These are phyloP conservation scores for Sminthurides aquaticus DNA, from an alignment of 2,888 invertebrate species.

Conservation along the genomic window DNA sequence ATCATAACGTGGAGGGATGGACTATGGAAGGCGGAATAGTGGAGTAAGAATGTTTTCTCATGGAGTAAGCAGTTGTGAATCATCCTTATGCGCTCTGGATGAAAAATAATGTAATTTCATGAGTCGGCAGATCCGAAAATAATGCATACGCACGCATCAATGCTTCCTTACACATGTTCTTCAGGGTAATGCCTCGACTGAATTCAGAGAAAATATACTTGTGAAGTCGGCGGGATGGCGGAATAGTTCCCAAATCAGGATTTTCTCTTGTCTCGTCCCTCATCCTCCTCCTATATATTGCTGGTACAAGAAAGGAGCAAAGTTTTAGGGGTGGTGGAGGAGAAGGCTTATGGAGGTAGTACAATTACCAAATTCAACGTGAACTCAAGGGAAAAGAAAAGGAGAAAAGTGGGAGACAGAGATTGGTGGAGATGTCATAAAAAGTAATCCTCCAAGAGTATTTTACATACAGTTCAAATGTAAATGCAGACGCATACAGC, in stretches of 20 bases:
- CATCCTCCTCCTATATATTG: neutral
- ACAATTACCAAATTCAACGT: neutral
- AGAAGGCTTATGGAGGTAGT: neutral
- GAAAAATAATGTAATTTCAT: neutral
- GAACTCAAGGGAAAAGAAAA: neutral
- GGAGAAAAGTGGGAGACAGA: constrained; percentile 7
- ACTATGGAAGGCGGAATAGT: neutral
- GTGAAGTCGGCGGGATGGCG: too few relatives aligned
- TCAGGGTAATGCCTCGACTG: neutral
- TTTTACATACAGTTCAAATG: neutral
- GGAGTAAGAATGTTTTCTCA: neutral
- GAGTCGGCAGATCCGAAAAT: neutral
- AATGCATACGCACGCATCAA: neutral
- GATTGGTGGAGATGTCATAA: constrained; percentile 20
- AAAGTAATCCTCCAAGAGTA: constrained; percentile 6
- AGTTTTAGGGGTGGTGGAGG: neutral
- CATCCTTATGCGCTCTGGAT: neutral
- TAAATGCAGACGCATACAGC: neutral
- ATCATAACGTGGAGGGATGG: neutral
- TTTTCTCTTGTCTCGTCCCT: neutral
- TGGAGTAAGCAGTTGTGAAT: neutral
- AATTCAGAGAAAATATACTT: too few relatives aligned
- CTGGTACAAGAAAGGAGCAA: neutral
- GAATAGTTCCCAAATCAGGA: too few relatives aligned
- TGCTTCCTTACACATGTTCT: neutral